Evolutionary conservation across 2,888 invertebrate genomes (phyloP), one percentile per base, ranked within the genome.

Genomic region (Amphiduros pacificus): DNA sequence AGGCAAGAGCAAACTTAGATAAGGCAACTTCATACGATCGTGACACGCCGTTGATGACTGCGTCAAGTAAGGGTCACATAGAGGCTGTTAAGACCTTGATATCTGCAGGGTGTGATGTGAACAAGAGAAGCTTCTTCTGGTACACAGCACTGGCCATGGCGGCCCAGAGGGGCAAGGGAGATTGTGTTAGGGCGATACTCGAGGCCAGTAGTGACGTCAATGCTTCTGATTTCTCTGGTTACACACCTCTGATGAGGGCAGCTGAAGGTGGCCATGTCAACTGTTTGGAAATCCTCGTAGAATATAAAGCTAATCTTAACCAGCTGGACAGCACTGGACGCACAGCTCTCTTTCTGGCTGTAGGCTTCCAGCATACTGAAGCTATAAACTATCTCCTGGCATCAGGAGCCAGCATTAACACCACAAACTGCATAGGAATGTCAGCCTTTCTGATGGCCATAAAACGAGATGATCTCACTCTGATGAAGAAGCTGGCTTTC

Each of bases 41-140:
- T 5, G 58, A 58, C 36, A 58, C 58, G 2, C 32, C 58, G 2
- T 51, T 58, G 26, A 58, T 58, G 58, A 58, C 50, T 4, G 58
- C 58, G 3, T 31, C 58, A 2, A 50, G 50, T 36, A 58, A 58
- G 22, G 58, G 58, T 2, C 51, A 50, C n/a, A 6, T 58, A 26
- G 58, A 58, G 32, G 50, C 58, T 5, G 48, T 50, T 22, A 31
- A 6, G 14, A 11, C 48, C 5, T 20, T 58, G 6, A 11, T 58
- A 6, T 31, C 49, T 24, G 58, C 58, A 1, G 58, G 58, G 9
- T 49, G 32, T 14, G 48, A 51, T 27, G 58, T 58, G 6, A 44
- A 58, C 50, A 58, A 50, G 26, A 58, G 48, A 36, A 58, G 50
- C 58, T 58, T 58, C 51, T 58, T 58, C 36, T 58, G 58, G 58